phyloP scores from a whole-genome alignment of 2,113 vertebrate genomes.

The Hemibagrus wyckioides region DNA sequence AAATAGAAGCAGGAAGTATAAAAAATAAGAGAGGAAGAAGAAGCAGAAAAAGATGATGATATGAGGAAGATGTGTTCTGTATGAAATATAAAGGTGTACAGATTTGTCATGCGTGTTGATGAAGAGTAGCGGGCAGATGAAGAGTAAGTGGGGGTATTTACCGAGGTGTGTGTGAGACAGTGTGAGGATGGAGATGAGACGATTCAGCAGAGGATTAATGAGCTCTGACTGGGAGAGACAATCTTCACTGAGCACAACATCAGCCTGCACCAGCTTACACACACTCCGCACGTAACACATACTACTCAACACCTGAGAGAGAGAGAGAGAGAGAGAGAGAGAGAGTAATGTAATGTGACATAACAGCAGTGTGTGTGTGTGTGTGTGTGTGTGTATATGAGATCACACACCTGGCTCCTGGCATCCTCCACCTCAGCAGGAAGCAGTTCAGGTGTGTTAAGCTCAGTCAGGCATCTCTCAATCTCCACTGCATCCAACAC shows the following conservation, averaged over 20 bases:
- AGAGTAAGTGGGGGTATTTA: background rate
- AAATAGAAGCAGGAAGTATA: no score
- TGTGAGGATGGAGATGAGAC: constrained; percentile 74
- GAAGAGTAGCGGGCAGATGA: background rate
- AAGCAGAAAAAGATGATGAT: background rate
- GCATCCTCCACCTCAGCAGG: constrained; percentile 71
- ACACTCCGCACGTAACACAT: constrained; percentile 82
- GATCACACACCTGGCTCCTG: constrained; percentile 80
- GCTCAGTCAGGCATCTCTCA: constrained; percentile 78
- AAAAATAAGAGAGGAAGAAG: no score
- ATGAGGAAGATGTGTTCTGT: background rate
- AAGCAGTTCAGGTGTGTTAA: constrained; percentile 70
- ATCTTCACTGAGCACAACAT: constrained; percentile 72
- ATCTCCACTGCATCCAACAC: constrained; percentile 73
- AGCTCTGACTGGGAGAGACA: constrained; percentile 77
- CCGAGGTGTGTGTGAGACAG: constrained; percentile 55
- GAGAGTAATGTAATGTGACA: constrained; percentile 53
- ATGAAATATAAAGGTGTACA: background rate
- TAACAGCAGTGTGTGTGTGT: constrained; percentile 18
- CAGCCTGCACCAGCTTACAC: constrained; percentile 80
- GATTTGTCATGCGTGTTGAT: background rate
- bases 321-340: background rate
- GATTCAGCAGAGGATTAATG: constrained; percentile 74
- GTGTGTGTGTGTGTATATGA: background rate
- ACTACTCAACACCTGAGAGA: constrained; percentile 74